Evolutionary conservation across 2,888 invertebrate genomes (phyloP).

Genomic region (Chironomus riparius): DNA sequence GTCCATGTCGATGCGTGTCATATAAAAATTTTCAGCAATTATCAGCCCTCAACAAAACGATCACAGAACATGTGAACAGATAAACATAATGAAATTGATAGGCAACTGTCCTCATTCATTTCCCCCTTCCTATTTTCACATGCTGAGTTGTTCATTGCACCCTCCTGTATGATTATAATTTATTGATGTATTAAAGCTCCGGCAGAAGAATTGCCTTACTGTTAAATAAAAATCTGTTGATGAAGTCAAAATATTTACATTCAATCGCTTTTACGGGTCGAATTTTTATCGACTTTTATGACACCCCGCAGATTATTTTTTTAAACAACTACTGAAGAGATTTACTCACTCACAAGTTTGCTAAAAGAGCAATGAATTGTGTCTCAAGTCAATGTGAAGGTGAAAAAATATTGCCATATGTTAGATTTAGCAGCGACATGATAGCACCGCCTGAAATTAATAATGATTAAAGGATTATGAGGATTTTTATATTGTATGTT

Average conservation of each 20-base stretch:
- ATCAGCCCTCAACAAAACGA: too few species aligned
- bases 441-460: not conserved
- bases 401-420: not conserved
- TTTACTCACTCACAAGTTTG: not conserved
- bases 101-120: too few species aligned
- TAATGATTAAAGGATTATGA: constrained; percentile 9
- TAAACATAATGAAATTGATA: too few species aligned
- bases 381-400: not conserved
- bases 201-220: not conserved
- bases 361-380: too few species aligned
- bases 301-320: constrained; percentile 18
- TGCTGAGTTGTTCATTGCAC: not conserved
- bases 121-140: too few species aligned
- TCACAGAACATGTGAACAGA: too few species aligned
- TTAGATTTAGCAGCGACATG: not conserved
- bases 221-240: not conserved
- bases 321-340: not conserved
- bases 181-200: not conserved
- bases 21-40: too few species aligned
- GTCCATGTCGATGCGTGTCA: too few species aligned
- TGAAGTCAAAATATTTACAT: constrained; percentile 22
- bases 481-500: not conserved
- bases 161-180: not conserved
- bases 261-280: not conserved
- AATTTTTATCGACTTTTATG: not conserved